These are phyloP conservation scores for Prionchulus punctatus DNA, from an alignment of 2,888 invertebrate species.

Conservation along the genomic window DNA sequence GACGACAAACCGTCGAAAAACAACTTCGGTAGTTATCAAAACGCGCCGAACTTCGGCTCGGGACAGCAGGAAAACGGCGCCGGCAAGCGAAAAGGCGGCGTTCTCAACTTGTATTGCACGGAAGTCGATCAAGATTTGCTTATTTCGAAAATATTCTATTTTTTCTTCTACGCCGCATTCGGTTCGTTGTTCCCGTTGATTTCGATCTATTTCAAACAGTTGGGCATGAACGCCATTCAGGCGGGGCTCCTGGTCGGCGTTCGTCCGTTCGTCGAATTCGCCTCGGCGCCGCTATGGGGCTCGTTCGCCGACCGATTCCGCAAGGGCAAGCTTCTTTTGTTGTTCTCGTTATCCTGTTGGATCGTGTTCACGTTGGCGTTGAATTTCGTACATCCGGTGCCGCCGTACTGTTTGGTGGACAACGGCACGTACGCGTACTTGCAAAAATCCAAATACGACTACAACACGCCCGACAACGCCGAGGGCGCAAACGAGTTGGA, in stretches of 20 bases:
- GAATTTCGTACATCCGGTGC: conserved; percentile 83
- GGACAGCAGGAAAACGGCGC: not conserved
- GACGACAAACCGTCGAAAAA: too few species aligned
- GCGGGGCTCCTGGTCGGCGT: conserved; percentile 54
- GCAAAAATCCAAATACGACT: conserved; percentile 5
- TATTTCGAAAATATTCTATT: conserved; percentile 90
- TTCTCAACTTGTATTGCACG: conserved; percentile 42
- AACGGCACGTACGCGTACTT: conserved; percentile 8
- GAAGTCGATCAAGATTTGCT: conserved; percentile 74
- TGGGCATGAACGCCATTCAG: conserved; percentile 85
- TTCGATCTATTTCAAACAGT: conserved; percentile 98
- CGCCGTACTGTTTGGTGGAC: conserved; percentile 42
- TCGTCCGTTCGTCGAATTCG: conserved; percentile 87
- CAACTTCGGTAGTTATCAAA: not conserved
- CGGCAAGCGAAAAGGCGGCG: not conserved
- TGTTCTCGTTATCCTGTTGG: conserved; percentile 83
- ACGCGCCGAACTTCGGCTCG: not conserved
- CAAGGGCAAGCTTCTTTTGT: conserved; percentile 49
- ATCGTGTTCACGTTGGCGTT: conserved; percentile 87
- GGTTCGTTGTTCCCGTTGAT: conserved; percentile 92
- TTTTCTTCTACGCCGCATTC: conserved; percentile 97
- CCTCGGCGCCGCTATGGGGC: conserved; percentile 95
- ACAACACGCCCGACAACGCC: not conserved
- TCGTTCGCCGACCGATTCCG: conserved; percentile 65
- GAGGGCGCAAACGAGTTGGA: too few species aligned